Percentiles rank a stretch among this genome's conserved stretches.
These are phyloP conservation scores for Acrocephalus arundinaceus DNA, from an alignment of 2,113 vertebrate species.

Conservation along the genomic window DNA sequence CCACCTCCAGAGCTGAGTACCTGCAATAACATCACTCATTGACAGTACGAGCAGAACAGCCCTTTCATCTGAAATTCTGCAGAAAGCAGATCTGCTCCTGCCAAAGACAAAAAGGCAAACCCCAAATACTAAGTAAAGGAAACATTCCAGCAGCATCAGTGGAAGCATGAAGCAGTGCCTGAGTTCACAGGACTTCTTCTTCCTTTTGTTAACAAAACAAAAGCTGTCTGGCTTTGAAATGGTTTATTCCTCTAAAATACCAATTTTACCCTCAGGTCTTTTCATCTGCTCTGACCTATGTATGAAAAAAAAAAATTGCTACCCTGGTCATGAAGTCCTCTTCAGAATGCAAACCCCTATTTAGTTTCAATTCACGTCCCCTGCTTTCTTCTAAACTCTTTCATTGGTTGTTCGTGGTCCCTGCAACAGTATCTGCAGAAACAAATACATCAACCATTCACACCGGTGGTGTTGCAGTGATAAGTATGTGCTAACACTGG, in stretches of 20 bases:
- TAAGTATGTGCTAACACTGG: background rate
- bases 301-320: background rate
- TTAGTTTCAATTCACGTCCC: background rate
- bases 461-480: background rate
- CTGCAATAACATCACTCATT: fast-evolving
- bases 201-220: background rate
- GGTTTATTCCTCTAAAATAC: background rate
- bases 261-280: background rate
- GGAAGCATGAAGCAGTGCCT: background rate
- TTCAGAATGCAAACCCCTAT: background rate
- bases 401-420: background rate
- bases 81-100: background rate
- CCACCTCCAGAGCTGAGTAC: background rate
- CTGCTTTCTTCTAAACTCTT: background rate
- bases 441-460: background rate
- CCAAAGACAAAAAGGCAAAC: background rate
- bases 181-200: background rate
- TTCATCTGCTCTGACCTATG: background rate
- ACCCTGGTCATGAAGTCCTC: background rate
- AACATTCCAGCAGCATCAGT: background rate
- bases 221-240: background rate
- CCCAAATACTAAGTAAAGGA: background rate
- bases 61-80: background rate
- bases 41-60: background rate
- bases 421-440: background rate